Evolutionary conservation across 2,888 invertebrate species (phyloP).

Genomic region (Habrosyne pyritoides): DNA sequence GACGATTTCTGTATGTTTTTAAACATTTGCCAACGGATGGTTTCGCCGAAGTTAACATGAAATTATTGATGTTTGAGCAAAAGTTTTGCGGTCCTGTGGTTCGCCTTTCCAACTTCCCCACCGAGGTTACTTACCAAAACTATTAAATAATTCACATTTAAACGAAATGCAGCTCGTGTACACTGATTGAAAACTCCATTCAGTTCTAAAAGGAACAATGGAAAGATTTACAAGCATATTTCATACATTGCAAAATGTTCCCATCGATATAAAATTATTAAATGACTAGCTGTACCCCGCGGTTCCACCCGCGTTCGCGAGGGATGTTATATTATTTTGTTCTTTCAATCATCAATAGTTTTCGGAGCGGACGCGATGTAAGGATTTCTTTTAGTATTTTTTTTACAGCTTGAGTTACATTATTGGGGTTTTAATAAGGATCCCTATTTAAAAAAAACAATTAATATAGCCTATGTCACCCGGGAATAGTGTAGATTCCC

Average conservation of each 20-base stretch:
- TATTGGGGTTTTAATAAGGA: too few relatives aligned
- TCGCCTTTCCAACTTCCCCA: conserved; percentile 5
- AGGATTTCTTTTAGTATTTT: too few relatives aligned
- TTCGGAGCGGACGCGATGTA: too few relatives aligned
- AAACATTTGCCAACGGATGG: conserved; percentile 1
- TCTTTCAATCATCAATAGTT: too few relatives aligned
- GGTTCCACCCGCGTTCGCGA: too few relatives aligned
- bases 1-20: background rate
- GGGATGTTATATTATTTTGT: too few relatives aligned
- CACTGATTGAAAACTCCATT: conserved; percentile 6
- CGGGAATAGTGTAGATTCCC: too few relatives aligned
- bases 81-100: conserved; percentile 12
- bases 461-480: too few relatives aligned
- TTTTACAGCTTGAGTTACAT: too few relatives aligned
- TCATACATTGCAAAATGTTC: background rate
- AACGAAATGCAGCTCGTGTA: background rate
- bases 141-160: conserved; percentile 5
- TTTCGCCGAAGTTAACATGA: conserved; percentile 9
- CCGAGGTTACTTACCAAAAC: conserved; percentile 1
- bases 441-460: too few relatives aligned
- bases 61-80: conserved; percentile 15
- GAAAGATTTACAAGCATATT: background rate
- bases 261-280: background rate
- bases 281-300: too few relatives aligned
- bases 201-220: background rate